Conservation (phyloP, 1,140 invertebrate species). For the Polypedilum pembai region DNA sequence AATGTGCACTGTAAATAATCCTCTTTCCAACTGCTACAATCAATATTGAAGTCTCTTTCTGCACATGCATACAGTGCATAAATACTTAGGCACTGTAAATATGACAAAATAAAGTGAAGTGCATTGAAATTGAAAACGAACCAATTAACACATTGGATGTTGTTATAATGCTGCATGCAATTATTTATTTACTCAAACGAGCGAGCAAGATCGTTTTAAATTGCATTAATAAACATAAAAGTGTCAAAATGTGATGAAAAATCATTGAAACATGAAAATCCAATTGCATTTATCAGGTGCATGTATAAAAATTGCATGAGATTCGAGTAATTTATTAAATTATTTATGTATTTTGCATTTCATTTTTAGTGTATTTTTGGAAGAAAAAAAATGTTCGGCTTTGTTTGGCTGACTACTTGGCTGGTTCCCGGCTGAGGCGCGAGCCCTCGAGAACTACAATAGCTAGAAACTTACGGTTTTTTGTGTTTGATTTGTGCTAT, state of each 20-base stretch:
- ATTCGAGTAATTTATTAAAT: too few relatives aligned
- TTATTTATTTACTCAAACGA: background rate
- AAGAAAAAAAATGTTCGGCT: too few relatives aligned
- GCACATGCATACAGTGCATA: background rate
- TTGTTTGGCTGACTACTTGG: too few relatives aligned
- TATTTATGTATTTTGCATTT: too few relatives aligned
- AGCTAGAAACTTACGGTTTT: too few relatives aligned
- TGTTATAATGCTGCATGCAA: constrained; percentile 6
- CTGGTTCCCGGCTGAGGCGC: too few relatives aligned
- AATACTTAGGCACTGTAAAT: constrained; percentile 15
- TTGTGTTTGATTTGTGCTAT: too few relatives aligned
- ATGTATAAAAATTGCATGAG: too few relatives aligned
- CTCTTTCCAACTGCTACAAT: background rate
- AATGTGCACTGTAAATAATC: constrained; percentile 9
- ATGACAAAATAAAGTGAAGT: constrained; percentile 18
- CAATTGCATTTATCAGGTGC: background rate
- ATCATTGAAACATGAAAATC: background rate
- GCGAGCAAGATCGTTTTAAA: background rate
- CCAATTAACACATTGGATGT: constrained; percentile 24
- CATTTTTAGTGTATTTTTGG: too few relatives aligned
- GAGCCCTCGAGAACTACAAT: too few relatives aligned
- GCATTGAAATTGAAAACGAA: constrained; percentile 13
- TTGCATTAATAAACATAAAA: constrained; percentile 25
- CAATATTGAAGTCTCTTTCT: background rate
- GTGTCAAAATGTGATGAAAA: constrained; percentile 17